Base-by-base conservation (phyloP, 2,113 vertebrate species). In the Mormoops blainvillei region DNA sequence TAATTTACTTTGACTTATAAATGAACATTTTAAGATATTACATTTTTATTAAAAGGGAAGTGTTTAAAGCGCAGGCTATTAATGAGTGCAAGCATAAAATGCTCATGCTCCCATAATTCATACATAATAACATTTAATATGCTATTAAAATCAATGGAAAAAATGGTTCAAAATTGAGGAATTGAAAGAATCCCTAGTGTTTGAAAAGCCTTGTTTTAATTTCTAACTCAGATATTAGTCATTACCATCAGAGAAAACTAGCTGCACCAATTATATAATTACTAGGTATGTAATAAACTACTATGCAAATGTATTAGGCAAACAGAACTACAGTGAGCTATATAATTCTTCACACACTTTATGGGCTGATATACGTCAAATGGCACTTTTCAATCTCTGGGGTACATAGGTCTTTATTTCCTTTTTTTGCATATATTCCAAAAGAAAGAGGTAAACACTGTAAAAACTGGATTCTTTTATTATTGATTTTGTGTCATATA, bases 211-310 rank as follows among this genome's bases (percentile, higher is more conserved):
- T 61, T 11, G 22, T 58, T 88, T 82, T 73, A 61, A 73, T 94
- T 92, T 87, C 43, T 28, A 61, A 83, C 19, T 77, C 15, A 67
- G 31, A 50, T 50, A 31, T 81, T 92, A 96, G 63, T 54, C 52
- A 73, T 43, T 3, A 31, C 48, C 48, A 24, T 95, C 89, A 70
- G 36, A 84, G 22, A 90, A 87, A 89, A 65, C 18, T n/a, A 0
- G 52, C 41, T 54, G 5, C 63, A 19, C 18, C 38, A 45, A n/a
- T 76, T 95, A 38, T 77, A 11, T 84, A 97, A 96, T 97, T 96
- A 50, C 68, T 96, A 94, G 70, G 48, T 77, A 63, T 8, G 6
- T 52, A 92, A 71, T 84, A 89, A 77, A 13, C 3, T 67, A 26
- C 31, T 61, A 61, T 61, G 54, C 10, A 61, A 61, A 82, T 82